Evolutionary conservation across 1,140 invertebrate species (phyloP).

Genomic region (Drosophila parabipectinata): DNA sequence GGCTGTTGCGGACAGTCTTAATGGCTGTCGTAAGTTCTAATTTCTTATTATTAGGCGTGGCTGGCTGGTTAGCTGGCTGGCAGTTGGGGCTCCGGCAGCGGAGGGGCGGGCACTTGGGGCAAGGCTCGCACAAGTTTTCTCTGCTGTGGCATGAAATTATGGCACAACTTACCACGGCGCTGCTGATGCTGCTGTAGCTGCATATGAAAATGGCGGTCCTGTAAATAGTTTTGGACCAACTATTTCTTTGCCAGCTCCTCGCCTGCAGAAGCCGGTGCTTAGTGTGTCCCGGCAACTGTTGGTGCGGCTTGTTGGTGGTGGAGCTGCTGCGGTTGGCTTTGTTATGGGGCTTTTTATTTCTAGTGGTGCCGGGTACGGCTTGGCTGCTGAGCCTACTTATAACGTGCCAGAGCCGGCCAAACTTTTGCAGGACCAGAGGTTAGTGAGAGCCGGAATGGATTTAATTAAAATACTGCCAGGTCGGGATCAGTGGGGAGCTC

Average conservation of each 20-base stretch:
- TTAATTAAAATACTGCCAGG: conserved; percentile 67
- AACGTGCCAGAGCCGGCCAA: conserved; percentile 26
- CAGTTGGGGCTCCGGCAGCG: not conserved
- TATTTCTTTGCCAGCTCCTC: conserved; percentile 63
- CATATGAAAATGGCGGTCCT: conserved; percentile 79
- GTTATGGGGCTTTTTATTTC: conserved; percentile 35
- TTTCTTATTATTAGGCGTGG: conserved; percentile 82
- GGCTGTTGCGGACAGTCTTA: conserved; percentile 75
- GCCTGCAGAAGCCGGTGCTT: conserved; percentile 25
- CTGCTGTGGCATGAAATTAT: conserved; percentile 77
- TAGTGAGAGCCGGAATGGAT: conserved; percentile 37
- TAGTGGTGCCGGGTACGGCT: conserved; percentile 32
- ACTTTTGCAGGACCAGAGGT: conserved; percentile 37
- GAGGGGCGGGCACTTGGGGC: not conserved
- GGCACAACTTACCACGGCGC: conserved; percentile 68
- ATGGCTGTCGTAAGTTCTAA: conserved; percentile 82
- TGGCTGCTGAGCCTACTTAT: conserved; percentile 62
- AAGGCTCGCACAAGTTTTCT: conserved; percentile 72
- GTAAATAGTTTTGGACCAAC: conserved; percentile 72
- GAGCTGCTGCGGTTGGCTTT: conserved; percentile 67
- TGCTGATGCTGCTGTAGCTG: conserved; percentile 23
- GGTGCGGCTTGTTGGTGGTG: conserved; percentile 9
- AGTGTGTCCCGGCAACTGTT: conserved; percentile 14
- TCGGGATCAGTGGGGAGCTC: conserved; percentile 8
- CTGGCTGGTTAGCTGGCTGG: conserved; percentile 58